Conservation (phyloP, 2,888 invertebrate species). For the Gymnocheta viridis region DNA sequence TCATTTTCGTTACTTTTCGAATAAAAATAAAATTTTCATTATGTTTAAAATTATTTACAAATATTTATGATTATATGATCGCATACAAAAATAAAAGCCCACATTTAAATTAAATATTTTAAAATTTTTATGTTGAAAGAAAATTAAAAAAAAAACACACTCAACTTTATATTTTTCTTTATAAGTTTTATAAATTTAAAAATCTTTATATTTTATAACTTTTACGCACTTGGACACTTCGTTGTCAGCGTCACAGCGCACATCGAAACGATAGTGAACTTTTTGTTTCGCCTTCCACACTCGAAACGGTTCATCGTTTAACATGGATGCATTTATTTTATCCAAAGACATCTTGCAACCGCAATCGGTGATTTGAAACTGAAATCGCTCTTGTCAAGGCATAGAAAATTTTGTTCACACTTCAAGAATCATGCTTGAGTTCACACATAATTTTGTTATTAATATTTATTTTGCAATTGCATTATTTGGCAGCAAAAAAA, state of each 20-base stretch:
- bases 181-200: conserved; percentile 5
- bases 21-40: no score
- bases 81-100: no score
- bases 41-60: no score
- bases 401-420: conserved; percentile 38
- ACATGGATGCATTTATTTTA: conserved; percentile 68
- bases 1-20: no score
- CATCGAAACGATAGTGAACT: conserved; percentile 76
- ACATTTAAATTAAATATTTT: no score
- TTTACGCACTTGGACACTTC: conserved; percentile 46
- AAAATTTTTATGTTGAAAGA: no score
- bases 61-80: no score
- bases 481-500: neutral
- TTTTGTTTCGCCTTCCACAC: conserved; percentile 77
- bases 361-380: conserved; percentile 47
- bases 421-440: neutral
- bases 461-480: conserved; percentile 43
- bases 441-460: conserved; percentile 20
- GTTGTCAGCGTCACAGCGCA: conserved; percentile 65
- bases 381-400: neutral
- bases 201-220: neutral
- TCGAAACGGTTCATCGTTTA: conserved; percentile 72
- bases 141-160: no score
- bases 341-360: conserved; percentile 75
- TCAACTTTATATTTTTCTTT: conserved; percentile 13